Evolutionary conservation across 2,797 vertebrate genomes (phyloP), one percentile per base, ranked within the genome.

Genomic region (Otus scops): DNA sequence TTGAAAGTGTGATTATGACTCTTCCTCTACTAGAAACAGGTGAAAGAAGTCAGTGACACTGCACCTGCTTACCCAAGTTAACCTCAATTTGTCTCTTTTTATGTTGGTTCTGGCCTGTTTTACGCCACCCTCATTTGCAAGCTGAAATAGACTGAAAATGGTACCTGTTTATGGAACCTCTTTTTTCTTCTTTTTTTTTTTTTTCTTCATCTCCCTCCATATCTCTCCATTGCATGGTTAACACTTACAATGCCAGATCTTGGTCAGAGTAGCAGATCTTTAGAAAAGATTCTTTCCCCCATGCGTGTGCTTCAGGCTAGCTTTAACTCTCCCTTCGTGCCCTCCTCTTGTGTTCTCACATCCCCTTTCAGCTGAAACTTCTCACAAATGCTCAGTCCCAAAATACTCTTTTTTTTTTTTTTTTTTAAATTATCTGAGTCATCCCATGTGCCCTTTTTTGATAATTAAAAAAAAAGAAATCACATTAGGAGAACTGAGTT

Each of bases 301-400:
- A 6, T 15, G 11, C 1, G 2, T 2, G 5, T 7, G 2, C 32
- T 67, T 47, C 27, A 45, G 47, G 28, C 8, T 21, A 56, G 32
- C 43, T 80, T 41, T 50, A 23, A 9, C 30, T 56, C 34, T 57
- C 15, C 23, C 21, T 45, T 30, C 1, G 0, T 65, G 23, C 36
- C 32, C 19, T 69, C 38, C 27, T 76, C 38, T 51, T 75, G n/a
- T 53, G 24, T 34, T 82, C 50, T 59, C 26, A 26, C 21, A 30
- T 26, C 20, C 43, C 22, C 28, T 64, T 76, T 70, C 69, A 34
- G 57, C 22, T 59, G 36, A 38, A 70, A 28, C 26, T 59, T 82
- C 47, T 81, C 45, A 21, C 30, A 65, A 70, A 48, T 24, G 27
- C 39, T 43, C 27, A 10, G 24, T 57, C 56, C 76, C n/a, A 41